Conservation (phyloP, 2,888 invertebrate genomes). For the Cheilosia soror region DNA sequence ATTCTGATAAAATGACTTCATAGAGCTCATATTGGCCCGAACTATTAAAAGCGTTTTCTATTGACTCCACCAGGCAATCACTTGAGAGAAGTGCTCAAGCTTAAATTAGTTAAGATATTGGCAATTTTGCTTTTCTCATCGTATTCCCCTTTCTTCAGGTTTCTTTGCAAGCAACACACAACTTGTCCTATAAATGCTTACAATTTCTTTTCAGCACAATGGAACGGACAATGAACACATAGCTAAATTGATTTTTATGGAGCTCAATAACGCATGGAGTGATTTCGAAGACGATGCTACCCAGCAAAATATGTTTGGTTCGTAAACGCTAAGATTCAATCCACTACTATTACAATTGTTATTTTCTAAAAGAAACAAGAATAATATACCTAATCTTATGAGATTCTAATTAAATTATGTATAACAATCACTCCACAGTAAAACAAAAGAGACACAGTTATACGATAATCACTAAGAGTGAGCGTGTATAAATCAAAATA, state of each 20-base stretch:
- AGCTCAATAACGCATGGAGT: slow-evolving; percentile 99
- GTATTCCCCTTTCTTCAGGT: slow-evolving; percentile 2
- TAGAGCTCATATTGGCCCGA: no score
- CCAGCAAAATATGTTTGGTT: slow-evolving; percentile 89
- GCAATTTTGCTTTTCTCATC: background rate
- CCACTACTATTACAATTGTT: slow-evolving; percentile 48
- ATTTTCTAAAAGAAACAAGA: slow-evolving; percentile 26
- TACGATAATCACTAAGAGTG: slow-evolving; percentile 8
- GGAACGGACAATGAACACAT: slow-evolving; percentile 96
- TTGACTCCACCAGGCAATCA: no score
- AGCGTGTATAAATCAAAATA: slow-evolving; percentile 30
- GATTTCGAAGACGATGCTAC: slow-evolving; percentile 93
- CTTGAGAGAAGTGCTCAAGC: no score
- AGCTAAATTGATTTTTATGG: slow-evolving; percentile 99
- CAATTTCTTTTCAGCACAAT: slow-evolving; percentile 89
- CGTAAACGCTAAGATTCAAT: slow-evolving; percentile 65
- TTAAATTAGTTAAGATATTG: background rate
- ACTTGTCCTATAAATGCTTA: background rate
- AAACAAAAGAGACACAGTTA: slow-evolving; percentile 15
- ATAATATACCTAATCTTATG: slow-evolving; percentile 27
- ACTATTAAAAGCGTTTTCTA: no score
- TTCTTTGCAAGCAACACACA: background rate
- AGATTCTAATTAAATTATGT: slow-evolving; percentile 43
- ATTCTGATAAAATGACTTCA: no score
- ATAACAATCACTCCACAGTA: slow-evolving; percentile 24